phyloP scores from a whole-genome alignment of 30 jellyfish, hydroid and myxozoan genomes.

The Chrysaora quinquecirrha region DNA sequence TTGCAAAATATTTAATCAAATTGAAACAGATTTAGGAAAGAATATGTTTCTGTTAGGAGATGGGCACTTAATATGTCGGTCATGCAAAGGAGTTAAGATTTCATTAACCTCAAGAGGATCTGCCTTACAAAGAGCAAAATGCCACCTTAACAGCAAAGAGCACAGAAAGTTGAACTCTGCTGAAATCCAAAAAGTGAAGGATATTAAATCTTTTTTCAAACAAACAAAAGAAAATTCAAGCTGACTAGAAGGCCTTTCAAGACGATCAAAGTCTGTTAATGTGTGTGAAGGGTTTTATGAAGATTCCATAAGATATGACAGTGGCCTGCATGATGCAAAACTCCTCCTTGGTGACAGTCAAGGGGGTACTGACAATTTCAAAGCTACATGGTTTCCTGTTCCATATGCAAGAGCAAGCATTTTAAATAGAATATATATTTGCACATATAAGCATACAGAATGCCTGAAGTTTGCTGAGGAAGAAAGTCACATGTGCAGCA shows the following conservation, averaged over 20 bases:
- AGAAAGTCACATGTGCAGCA: not conserved
- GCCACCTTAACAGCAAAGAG: not conserved
- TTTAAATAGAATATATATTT: too few species aligned
- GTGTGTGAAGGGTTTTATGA: constrained; percentile 4
- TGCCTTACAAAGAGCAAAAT: not conserved
- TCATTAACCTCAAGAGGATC: not conserved
- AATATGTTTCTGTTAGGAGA: not conserved
- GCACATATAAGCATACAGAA: not conserved
- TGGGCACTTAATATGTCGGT: not conserved
- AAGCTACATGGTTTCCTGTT: constrained; percentile 5
- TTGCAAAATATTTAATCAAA: not conserved
- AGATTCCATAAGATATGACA: not conserved
- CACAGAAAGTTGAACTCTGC: not conserved
- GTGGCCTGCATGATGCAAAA: not conserved
- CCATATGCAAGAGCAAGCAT: not conserved
- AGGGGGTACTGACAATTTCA: constrained; percentile 1
- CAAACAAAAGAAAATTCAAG: not conserved
- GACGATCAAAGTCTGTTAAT: not conserved
- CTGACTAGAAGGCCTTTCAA: constrained; percentile 1
- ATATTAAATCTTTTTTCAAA: not conserved
- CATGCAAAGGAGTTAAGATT: not conserved
- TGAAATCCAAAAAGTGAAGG: not conserved
- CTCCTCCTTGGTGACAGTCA: not conserved
- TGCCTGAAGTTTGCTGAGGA: not conserved
- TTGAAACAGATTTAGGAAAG: not conserved